Conservation (phyloP, 2,113 vertebrate species). For the Oophaga pumilio region DNA sequence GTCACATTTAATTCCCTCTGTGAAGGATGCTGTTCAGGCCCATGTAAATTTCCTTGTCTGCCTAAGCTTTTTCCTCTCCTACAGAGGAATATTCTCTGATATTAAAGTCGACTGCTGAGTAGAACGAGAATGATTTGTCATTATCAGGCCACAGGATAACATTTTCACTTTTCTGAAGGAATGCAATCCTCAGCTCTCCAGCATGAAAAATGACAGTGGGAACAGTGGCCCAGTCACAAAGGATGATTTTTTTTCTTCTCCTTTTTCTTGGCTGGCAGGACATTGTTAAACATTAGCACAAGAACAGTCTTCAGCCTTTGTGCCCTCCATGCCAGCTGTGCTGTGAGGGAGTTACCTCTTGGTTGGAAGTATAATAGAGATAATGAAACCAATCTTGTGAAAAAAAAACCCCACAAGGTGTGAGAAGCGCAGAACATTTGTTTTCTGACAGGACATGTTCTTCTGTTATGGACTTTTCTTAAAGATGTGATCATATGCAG, state of each 20-base stretch:
- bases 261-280: constrained; percentile 31
- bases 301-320: constrained; percentile 50
- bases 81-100: constrained; percentile 62
- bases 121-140: constrained; percentile 64
- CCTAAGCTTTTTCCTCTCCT: constrained; percentile 64
- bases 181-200: constrained; percentile 60
- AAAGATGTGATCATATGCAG: constrained; percentile 1
- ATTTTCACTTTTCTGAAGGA: constrained; percentile 65
- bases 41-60: constrained; percentile 59
- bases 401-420: constrained; percentile 28
- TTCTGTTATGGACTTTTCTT: background rate
- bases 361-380: constrained; percentile 49
- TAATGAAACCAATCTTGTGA: constrained; percentile 46
- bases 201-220: constrained; percentile 53
- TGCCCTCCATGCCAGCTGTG: constrained; percentile 54
- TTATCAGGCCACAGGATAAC: constrained; percentile 64
- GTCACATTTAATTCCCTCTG: constrained; percentile 59
- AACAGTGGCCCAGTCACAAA: constrained; percentile 43
- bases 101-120: constrained; percentile 59
- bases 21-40: constrained; percentile 56
- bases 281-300: constrained; percentile 49
- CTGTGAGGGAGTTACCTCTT: constrained; percentile 41
- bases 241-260: constrained; percentile 35
- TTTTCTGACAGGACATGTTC: constrained; percentile 18
- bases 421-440: background rate